phyloP scores from a whole-genome alignment of 2,113 vertebrate genomes.

The Petroica traversi region DNA sequence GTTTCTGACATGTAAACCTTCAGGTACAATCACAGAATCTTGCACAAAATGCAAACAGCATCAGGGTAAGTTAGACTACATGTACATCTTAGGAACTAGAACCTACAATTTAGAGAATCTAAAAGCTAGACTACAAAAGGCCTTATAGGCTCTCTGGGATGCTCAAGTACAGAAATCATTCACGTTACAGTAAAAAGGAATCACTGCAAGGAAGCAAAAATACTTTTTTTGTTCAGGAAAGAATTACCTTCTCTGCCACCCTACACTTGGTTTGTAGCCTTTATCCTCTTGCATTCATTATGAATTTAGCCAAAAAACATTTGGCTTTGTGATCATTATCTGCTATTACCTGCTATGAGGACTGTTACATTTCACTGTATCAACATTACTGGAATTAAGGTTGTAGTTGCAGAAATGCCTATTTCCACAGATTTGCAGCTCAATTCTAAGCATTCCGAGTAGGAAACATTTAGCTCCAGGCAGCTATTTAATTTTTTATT shows the following conservation, averaged over 20 bases:
- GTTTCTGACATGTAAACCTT: not conserved
- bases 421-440: not conserved
- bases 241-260: not conserved
- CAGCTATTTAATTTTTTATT: slow-evolving; percentile 8
- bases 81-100: not conserved
- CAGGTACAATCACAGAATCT: not conserved
- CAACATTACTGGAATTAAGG: not conserved
- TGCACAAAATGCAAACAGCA: not conserved
- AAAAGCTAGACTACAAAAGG: not conserved
- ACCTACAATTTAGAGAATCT: not conserved
- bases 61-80: not conserved
- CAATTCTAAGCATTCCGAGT: not conserved
- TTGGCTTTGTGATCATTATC: not conserved
- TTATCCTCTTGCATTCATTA: not conserved
- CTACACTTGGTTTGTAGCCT: not conserved
- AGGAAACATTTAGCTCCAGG: slow-evolving; percentile 2
- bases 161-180: not conserved
- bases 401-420: not conserved
- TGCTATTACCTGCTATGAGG: not conserved
- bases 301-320: not conserved
- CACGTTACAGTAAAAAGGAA: not conserved
- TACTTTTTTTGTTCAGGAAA: not conserved
- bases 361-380: not conserved
- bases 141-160: not conserved
- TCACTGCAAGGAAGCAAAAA: not conserved